Evolutionary conservation across 2,888 invertebrate genomes (phyloP).

Genomic region (Camponotus fellah): DNA sequence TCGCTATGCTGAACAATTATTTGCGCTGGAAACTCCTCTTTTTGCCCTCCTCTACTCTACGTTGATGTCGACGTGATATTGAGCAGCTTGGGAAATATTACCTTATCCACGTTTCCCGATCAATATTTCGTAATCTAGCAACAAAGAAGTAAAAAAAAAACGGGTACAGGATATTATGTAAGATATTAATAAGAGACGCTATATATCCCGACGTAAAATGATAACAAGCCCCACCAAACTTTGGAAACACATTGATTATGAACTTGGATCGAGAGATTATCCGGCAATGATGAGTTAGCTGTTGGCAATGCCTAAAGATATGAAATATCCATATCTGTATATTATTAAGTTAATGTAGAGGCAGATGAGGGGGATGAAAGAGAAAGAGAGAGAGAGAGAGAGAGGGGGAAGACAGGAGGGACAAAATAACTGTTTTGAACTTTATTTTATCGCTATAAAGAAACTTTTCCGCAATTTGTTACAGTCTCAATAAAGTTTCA

Average conservation of each 20-base stretch:
- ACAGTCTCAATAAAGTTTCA: conserved; percentile 29
- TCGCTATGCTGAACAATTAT: conserved; percentile 2
- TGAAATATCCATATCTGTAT: background rate
- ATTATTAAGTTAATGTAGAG: background rate
- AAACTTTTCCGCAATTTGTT: conserved; percentile 39
- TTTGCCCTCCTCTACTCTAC: background rate
- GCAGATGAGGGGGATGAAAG: background rate
- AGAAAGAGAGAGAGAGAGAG: conserved; percentile 12
- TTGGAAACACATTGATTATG: background rate
- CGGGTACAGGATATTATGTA: background rate
- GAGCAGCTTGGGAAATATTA: background rate
- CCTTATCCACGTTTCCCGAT: background rate
- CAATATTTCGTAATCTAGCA: background rate
- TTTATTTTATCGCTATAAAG: background rate
- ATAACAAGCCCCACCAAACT: background rate
- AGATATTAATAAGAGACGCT: background rate
- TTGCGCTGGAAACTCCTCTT: background rate
- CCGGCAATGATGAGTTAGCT: conserved; percentile 1
- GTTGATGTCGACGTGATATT: conserved; percentile 25
- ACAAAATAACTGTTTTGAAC: conserved; percentile 31
- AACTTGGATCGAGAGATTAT: conserved; percentile 1
- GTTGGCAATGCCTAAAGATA: background rate
- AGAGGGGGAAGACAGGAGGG: too few relatives aligned
- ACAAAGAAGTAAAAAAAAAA: background rate
- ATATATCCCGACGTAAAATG: background rate